Evolutionary conservation across 2,888 invertebrate genomes (phyloP).

Genomic region (Rhodophaea formosa): DNA sequence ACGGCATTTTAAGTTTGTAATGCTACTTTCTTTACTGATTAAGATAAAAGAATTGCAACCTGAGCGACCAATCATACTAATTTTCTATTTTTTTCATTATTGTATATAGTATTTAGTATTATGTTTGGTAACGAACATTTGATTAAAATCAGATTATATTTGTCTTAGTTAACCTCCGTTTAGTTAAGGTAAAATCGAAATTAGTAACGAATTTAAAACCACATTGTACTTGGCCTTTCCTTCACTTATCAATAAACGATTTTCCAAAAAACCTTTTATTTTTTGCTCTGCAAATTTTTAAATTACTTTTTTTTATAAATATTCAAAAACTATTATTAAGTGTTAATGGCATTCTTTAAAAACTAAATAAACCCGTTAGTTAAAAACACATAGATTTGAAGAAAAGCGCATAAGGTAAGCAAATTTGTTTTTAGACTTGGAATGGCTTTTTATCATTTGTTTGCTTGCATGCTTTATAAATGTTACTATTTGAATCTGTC

Average conservation of each 20-base stretch:
- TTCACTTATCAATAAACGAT: constrained; percentile 61
- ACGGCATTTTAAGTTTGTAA: constrained; percentile 46
- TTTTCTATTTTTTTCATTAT: constrained; percentile 17
- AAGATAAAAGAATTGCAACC: not conserved
- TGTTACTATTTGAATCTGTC: not conserved
- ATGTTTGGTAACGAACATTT: constrained; percentile 4
- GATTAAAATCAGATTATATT: constrained; percentile 22
- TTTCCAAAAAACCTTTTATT: constrained; percentile 26
- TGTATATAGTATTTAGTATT: constrained; percentile 22
- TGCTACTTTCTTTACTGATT: not conserved
- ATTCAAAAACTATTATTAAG: not conserved
- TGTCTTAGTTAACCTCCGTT: constrained; percentile 35
- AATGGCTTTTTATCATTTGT: constrained; percentile 45
- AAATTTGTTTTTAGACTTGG: constrained; percentile 22
- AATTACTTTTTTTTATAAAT: no score
- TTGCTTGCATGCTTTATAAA: constrained; percentile 53
- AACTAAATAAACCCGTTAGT: no score
- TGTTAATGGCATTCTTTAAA: no score
- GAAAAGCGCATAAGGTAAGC: constrained; percentile 43
- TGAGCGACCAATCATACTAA: not conserved
- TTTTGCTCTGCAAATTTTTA: not conserved
- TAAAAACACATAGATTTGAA: constrained; percentile 13
- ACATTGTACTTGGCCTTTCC: constrained; percentile 61
- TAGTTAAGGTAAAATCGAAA: constrained; percentile 44
- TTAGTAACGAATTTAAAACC: constrained; percentile 37